Conservation (phyloP, 64 coral and sea anemone genomes). For the Stichodactyla helianthus region DNA sequence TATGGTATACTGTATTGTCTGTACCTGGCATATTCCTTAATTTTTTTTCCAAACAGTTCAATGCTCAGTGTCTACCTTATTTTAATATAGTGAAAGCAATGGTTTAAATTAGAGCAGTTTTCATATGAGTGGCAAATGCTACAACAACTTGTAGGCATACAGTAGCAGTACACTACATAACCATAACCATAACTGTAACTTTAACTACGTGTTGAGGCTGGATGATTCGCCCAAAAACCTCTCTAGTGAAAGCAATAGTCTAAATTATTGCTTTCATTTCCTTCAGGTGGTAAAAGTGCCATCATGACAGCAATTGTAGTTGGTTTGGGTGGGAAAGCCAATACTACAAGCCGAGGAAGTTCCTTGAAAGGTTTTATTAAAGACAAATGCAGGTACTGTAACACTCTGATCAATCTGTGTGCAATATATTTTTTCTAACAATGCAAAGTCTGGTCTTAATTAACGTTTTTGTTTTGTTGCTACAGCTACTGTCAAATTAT, state of each 20-base stretch:
- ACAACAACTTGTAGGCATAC: no score
- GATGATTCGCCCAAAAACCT: no score
- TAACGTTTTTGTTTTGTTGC: neutral
- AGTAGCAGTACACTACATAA: no score
- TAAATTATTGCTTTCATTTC: neutral
- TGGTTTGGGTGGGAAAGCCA: conserved; percentile 90
- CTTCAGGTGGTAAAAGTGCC: conserved; percentile 95
- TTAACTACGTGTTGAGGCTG: no score
- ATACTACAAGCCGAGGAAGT: conserved; percentile 81
- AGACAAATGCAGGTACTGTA: conserved; percentile 75
- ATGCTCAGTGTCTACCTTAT: no score
- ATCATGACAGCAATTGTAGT: conserved; percentile 97
- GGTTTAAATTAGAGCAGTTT: neutral
- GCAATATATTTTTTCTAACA: neutral
- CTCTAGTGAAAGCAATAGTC: neutral
- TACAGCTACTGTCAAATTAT: conserved; percentile 59
- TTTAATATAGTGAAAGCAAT: neutral
- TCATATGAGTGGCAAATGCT: no score
- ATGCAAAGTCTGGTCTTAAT: neutral
- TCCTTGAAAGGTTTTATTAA: conserved; percentile 95
- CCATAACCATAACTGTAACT: no score
- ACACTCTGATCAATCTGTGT: neutral
- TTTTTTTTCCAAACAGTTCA: no score
- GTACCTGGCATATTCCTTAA: no score
- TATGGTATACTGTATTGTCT: no score